Conservation (phyloP, 2,797 vertebrate species). For the Oreochromis mossambicus region DNA sequence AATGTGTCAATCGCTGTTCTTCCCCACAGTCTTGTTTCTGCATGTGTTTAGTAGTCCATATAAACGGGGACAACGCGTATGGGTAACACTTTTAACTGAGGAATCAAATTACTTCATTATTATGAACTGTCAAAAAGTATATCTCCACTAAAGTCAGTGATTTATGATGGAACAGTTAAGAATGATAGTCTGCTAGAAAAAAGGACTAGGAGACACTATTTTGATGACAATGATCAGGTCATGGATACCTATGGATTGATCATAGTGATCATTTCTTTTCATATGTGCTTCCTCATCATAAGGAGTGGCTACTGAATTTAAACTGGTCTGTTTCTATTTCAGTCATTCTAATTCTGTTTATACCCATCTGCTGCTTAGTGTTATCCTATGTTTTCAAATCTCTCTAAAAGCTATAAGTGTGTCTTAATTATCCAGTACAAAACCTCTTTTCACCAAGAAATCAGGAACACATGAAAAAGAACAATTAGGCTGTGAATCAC, state of each 20-base stretch:
- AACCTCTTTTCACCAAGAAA: neutral
- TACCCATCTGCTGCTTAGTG: neutral
- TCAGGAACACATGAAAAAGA: neutral
- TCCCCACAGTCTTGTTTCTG: neutral
- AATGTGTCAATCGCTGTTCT: neutral
- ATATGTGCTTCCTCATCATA: neutral
- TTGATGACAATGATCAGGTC: neutral
- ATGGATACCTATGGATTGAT: neutral
- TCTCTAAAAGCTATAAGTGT: neutral
- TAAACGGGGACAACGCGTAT: neutral
- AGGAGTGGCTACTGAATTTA: neutral
- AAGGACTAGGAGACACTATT: neutral
- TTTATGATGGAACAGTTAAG: neutral
- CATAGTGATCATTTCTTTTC: neutral
- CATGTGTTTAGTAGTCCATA: neutral
- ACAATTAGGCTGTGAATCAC: neutral
- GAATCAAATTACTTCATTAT: neutral
- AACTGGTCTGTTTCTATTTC: neutral
- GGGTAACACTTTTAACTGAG: neutral
- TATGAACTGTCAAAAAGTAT: neutral
- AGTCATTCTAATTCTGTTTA: neutral
- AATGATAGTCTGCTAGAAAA: neutral
- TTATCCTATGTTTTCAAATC: accelerated
- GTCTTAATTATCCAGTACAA: neutral
- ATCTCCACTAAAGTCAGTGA: accelerated